Base-by-base conservation (phyloP, 2,888 invertebrate genomes). In the Drosophila eohydei region DNA sequence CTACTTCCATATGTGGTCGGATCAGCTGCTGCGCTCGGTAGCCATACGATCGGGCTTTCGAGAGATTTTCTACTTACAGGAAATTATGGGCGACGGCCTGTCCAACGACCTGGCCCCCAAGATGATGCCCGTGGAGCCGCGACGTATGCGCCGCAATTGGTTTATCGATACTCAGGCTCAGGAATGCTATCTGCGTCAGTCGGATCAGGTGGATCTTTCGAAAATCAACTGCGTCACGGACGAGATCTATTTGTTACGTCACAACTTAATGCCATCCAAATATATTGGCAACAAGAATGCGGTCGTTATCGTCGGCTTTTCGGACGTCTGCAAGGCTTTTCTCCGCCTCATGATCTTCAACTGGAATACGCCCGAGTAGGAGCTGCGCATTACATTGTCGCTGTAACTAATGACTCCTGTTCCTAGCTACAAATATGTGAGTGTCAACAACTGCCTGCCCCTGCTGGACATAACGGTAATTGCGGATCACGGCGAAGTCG, bases 51-150 rank as follows among this genome's bases (percentile, higher is more conserved):
- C 91, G 0, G 73, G 78, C 3, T 90, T 63, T 48, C 67, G 61
- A n/a, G 79, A 88, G n/a, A 78, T 92, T 11, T 89, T 79, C 62
- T 88, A 87, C 32, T 65, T 90, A 16, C 60, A 78, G 48, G 48
- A 48, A 1, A 32, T 61, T 9, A 64, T 58, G 71, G 74, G 78
- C 2, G 26, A 66, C 2, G 54, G 56, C 4, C 51, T 81, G 21
- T 71, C 77, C n/a, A 91, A 91, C 59, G 91, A 91, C 51, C 50
- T 91, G 38, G 61, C 72, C 8, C 44, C 21, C 4, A 78, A 71
- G n/a, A 91, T 91, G 91, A 88, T 91, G 81, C 91, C 91, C 3
- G 55, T 91, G 14, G 91, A 91, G 66, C 92, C 91, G 1, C 71
- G 81, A 0, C 80, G 82, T 12, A 72, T 78, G 51, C 77, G 76